Base-by-base conservation (phyloP, 2,113 vertebrate genomes). In the Scopus umbretta region DNA sequence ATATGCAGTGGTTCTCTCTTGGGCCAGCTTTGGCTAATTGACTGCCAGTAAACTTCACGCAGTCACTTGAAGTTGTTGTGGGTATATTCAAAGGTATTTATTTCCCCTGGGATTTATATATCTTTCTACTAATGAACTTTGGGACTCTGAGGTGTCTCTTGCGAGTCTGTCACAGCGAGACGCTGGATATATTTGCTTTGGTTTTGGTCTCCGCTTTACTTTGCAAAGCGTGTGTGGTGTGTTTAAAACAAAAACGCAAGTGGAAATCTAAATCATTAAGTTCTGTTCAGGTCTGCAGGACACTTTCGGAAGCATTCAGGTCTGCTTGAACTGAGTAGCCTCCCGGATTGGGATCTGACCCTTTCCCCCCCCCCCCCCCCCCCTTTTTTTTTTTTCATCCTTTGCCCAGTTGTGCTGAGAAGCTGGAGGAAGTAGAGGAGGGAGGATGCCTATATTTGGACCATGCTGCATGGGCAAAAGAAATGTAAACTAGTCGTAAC, bases 281-380 rank as follows among this genome's bases (percentile, higher is more conserved):
- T 30, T 36, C 8, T 11, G 2, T 5, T 50, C 3, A 1, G 50
- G 30, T 58, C 25, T 86, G 80, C 38, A 25, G 50, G 42, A 40
- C 11, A 5, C 29, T 55, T 50, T 9, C 30, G 6, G 17, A 8
- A 34, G 30, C 32, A 6, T 23, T 56, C 59, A 26, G 80, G 36
- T 81, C 73, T 85, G 47, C 18, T 50, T 3, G 2, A 14, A 3
- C 10, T 0, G 0, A 23, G 36, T 4, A 15, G 67, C 42, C 55
- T 38, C 42, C n/a, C 1, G 3, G 11, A 1, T 0, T 74, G 36
- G 52, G 49, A 58, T 20, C 40, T 20, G 14, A 36, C 32, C 2
- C 2, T 52, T 32, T n/a, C n/a, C n/a, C n/a, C n/a, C n/a, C n/a
- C n/a, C n/a, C n/a, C n/a, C n/a, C n/a, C n/a, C n/a, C n/a, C n/a